Conservation (phyloP, 2,888 invertebrate genomes). For the Cosmia pyralina region DNA sequence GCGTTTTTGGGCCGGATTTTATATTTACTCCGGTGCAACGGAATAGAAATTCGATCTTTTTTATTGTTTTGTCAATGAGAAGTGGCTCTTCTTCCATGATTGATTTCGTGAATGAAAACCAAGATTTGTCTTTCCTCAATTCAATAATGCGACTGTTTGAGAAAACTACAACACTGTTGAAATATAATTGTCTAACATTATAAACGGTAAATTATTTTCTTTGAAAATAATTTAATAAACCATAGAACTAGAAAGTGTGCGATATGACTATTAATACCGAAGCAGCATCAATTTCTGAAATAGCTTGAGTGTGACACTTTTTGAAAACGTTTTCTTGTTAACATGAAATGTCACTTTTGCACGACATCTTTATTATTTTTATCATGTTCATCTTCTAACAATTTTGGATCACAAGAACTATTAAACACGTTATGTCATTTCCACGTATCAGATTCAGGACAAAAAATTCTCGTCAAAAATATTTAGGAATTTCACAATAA, state of each 20-base stretch:
- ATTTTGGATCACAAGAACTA: background rate
- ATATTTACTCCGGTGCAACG: slow-evolving; percentile 69
- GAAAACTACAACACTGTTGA: background rate
- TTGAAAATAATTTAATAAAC: slow-evolving; percentile 2
- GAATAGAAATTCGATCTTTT: slow-evolving; percentile 67
- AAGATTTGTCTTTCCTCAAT: background rate
- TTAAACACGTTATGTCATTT: background rate
- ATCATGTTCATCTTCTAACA: background rate
- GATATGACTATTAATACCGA: background rate
- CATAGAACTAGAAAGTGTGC: slow-evolving; percentile 31
- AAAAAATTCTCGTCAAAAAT: background rate
- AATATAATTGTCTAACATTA: background rate
- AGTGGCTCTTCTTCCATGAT: slow-evolving; percentile 40
- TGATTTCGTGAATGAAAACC: background rate
- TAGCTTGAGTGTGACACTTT: slow-evolving; percentile 1
- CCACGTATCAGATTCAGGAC: background rate
- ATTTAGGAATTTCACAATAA: background rate
- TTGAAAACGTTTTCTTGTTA: slow-evolving; percentile 16
- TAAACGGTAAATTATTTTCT: background rate
- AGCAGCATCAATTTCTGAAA: slow-evolving; percentile 17
- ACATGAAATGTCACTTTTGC: slow-evolving; percentile 15
- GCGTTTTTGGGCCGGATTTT: slow-evolving; percentile 58
- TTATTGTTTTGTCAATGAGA: slow-evolving; percentile 68
- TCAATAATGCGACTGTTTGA: background rate
- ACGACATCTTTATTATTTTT: background rate